Evolutionary conservation across 2,888 invertebrate species (phyloP), one percentile per base, ranked within the genome.

Genomic region (Norana najaformis): DNA sequence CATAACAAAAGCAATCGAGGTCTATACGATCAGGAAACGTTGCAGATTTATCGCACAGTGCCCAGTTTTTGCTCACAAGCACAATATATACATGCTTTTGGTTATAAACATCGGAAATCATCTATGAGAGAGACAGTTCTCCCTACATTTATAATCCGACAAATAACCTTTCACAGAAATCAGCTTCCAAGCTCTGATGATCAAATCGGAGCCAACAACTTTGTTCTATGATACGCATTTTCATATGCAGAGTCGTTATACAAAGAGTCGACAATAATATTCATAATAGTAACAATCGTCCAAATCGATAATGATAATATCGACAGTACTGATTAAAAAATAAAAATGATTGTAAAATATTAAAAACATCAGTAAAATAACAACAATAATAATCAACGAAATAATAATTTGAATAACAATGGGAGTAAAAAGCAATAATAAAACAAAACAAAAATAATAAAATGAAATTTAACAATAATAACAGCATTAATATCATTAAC

Each of bases 401-500:
- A 30, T 69, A 69, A 69, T 69, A 69, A 69, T 8, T n/a, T 69
- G 4, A n/a, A 69, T n/a, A 69, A n/a, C 8, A 69, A 69, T 69
- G 11, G n/a, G n/a, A 69, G 69, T 8, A n/a, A 69, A 30, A 69
- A 69, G n/a, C 16, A 69, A 30, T 11, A 53, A 23, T 6, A 53
- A 5, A 30, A 30, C 23, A 53, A 53, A 11, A 53, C 5, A 53
- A 53, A 18, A 20, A 41, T 41, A 41, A 41, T 4, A 47, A 3
- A 69, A 69, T 69, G 69, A 69, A 6, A n/a, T 69, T 69, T n/a
- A 69, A 69, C 30, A 69, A 69, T 69, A 69, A 30, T n/a, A n/a
- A n/a, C 69, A 69, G n/a, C 69, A 69, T 69, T 69, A 69, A 69
- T 69, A n/a, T n/a, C 69, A 69, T n/a, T 69, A 69, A 69, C 69